phyloP scores from a whole-genome alignment of 2,888 invertebrate genomes.

The Celastrina argiolus region DNA sequence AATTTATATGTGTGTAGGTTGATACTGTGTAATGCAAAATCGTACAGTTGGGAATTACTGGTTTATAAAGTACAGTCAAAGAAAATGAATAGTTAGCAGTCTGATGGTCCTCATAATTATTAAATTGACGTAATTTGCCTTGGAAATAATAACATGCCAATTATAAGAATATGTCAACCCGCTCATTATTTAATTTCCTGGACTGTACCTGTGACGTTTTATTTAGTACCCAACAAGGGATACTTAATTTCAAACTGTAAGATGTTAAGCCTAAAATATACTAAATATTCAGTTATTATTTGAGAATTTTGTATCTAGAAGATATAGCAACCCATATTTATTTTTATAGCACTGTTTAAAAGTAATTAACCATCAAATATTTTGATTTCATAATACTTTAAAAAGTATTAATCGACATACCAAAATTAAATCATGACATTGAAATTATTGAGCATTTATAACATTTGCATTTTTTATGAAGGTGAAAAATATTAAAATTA shows the following conservation, averaged over 20 bases:
- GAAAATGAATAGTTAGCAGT: not conserved
- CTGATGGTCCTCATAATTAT: not conserved
- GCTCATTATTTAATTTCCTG: not conserved
- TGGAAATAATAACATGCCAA: not conserved
- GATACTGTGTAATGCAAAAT: not conserved
- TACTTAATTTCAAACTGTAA: not conserved
- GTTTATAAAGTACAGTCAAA: not conserved
- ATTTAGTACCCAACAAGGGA: not conserved
- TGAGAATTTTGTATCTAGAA: not conserved
- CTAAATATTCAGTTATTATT: not conserved
- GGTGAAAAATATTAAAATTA: not conserved
- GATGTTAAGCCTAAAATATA: not conserved
- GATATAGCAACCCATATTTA: not conserved
- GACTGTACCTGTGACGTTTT: not conserved
- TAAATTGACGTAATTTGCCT: too few species aligned
- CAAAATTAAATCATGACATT: not conserved
- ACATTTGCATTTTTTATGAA: not conserved
- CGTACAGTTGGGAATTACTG: not conserved
- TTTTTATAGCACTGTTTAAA: not conserved
- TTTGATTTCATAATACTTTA: not conserved
- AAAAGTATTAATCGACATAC: not conserved
- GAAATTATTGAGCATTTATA: not conserved
- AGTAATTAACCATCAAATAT: not conserved
- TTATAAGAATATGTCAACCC: not conserved
- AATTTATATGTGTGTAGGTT: not conserved